These are phyloP conservation scores for Leptoclinus maculatus DNA, from an alignment of 2,797 vertebrate species.

Conservation along the genomic window DNA sequence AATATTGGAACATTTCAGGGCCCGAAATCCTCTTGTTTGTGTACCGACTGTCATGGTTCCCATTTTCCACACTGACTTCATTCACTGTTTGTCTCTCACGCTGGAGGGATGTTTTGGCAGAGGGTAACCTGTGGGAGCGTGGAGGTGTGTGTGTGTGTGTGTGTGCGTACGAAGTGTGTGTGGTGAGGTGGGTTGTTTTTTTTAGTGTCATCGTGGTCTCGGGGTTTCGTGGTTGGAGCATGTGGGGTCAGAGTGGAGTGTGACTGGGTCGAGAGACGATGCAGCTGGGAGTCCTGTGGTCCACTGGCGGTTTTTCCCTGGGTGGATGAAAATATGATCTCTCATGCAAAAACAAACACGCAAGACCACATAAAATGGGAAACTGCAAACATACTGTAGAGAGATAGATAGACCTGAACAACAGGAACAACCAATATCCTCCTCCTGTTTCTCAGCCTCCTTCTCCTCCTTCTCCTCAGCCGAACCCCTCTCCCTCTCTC, in stretches of 20 bases:
- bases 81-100: not conserved
- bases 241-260: slow-evolving; percentile 71
- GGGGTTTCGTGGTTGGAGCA: slow-evolving; percentile 66
- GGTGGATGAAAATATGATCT: slow-evolving; percentile 55
- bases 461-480: not conserved
- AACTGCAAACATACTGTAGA: slow-evolving; percentile 9
- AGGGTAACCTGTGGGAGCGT: slow-evolving; percentile 28
- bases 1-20: not conserved
- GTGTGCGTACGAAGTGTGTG: slow-evolving; percentile 7
- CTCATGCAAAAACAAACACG: slow-evolving; percentile 26
- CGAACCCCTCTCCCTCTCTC: not conserved
- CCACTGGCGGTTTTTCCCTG: slow-evolving; percentile 40
- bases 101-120: slow-evolving; percentile 47
- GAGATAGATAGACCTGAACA: slow-evolving; percentile 6
- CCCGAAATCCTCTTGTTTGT: slow-evolving; percentile 20
- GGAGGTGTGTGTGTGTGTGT: not conserved
- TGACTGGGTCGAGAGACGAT: slow-evolving; percentile 58
- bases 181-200: slow-evolving; percentile 55
- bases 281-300: slow-evolving; percentile 67
- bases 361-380: not conserved
- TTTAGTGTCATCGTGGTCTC: slow-evolving; percentile 63
- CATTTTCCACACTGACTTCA: slow-evolving; percentile 40
- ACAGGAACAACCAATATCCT: not conserved
- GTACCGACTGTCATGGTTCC: slow-evolving; percentile 32
- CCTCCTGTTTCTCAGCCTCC: not conserved